A percentile compares a stretch with the other conserved stretches of the same genome.
Conservation (phyloP, 2,888 invertebrate genomes). For the Drosophila fulvimacula region DNA sequence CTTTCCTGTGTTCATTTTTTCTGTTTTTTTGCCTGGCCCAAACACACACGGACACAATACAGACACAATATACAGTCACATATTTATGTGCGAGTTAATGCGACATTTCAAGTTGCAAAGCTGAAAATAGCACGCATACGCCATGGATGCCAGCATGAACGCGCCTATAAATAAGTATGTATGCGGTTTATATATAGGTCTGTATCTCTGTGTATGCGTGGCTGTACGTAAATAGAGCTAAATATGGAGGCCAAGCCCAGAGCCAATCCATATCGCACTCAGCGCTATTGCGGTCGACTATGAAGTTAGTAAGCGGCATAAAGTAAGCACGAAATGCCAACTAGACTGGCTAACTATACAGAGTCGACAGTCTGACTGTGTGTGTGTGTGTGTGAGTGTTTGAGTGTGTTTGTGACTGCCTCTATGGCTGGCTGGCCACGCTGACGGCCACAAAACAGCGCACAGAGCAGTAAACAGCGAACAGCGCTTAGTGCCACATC, state of each 20-base stretch:
- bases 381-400: slow-evolving; percentile 42
- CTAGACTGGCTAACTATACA: slow-evolving; percentile 70
- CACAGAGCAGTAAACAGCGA: slow-evolving; percentile 76
- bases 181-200: not conserved
- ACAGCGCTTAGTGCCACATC: slow-evolving; percentile 81
- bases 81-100: slow-evolving; percentile 53
- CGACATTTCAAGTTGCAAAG: slow-evolving; percentile 59
- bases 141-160: slow-evolving; percentile 67
- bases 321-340: slow-evolving; percentile 79
- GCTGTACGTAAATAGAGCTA: slow-evolving; percentile 41
- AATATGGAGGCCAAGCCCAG: slow-evolving; percentile 57
- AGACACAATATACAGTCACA: not conserved
- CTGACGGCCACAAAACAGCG: slow-evolving; percentile 79
- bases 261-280: slow-evolving; percentile 35
- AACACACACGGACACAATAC: slow-evolving; percentile 16
- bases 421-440: slow-evolving; percentile 78
- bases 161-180: slow-evolving; percentile 53
- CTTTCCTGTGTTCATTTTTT: slow-evolving; percentile 55
- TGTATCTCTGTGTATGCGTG: slow-evolving; percentile 5
- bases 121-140: slow-evolving; percentile 81
- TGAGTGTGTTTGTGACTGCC: slow-evolving; percentile 54
- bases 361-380: slow-evolving; percentile 41
- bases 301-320: slow-evolving; percentile 79
- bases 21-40: slow-evolving; percentile 10
- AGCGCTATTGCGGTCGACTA: slow-evolving; percentile 38